Evolutionary conservation across 2,113 vertebrate genomes (phyloP).

Genomic region (Laterallus jamaicensis): DNA sequence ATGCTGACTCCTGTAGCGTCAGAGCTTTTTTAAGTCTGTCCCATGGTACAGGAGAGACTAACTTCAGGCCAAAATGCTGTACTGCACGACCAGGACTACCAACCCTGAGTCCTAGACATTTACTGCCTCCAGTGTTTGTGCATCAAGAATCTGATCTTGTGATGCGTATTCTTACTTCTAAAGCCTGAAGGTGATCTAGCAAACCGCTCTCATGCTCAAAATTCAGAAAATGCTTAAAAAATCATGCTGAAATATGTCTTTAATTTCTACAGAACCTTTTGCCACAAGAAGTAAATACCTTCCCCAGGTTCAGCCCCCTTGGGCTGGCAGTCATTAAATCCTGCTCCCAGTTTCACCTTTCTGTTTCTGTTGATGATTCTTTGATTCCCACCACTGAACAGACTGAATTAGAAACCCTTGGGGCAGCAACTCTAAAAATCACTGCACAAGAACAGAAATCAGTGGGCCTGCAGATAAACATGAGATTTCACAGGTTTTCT

Average conservation of each 20-base stretch:
- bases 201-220: background rate
- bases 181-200: rapidly evolving
- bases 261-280: background rate
- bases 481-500: background rate
- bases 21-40: background rate
- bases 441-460: background rate
- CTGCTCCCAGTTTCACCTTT: background rate
- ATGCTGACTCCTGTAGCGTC: background rate
- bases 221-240: background rate
- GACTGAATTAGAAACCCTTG: background rate
- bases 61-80: background rate
- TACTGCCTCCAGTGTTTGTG: background rate
- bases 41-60: background rate
- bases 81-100: background rate
- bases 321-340: rapidly evolving
- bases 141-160: background rate
- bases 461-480: background rate
- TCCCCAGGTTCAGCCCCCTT: background rate
- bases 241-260: background rate
- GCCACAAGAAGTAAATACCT: background rate
- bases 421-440: background rate
- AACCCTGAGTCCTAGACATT: background rate
- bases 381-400: background rate
- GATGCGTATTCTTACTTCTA: rapidly evolving
- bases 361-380: background rate